Conservation (phyloP, 2,888 invertebrate genomes). For the Sepiola atlantica region DNA sequence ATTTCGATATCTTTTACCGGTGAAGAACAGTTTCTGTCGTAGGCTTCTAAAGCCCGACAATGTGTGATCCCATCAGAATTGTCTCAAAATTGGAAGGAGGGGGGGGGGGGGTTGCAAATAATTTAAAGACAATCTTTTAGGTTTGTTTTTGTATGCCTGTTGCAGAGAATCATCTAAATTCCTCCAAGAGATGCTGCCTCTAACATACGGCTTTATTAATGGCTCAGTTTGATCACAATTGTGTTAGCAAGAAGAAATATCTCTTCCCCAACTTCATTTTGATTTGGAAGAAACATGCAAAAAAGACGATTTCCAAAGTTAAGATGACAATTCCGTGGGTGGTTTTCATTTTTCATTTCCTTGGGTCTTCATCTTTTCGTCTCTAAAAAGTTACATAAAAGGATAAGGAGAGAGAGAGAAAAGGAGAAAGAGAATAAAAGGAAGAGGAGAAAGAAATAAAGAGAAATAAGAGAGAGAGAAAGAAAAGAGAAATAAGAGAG, state of each 20-base stretch:
- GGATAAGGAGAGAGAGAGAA: background rate
- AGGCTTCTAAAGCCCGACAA: background rate
- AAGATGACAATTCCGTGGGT: background rate
- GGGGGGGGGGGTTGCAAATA: background rate
- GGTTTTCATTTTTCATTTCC: background rate
- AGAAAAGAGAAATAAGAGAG: too few species aligned
- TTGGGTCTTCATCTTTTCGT: background rate
- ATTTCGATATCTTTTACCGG: background rate
- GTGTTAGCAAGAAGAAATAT: background rate
- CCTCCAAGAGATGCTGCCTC: background rate
- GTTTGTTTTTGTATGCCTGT: background rate
- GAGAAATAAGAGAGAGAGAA: background rate
- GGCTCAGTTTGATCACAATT: conserved; percentile 14
- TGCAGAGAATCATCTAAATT: background rate
- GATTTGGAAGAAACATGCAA: background rate
- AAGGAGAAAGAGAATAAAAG: background rate
- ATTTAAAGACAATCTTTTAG: background rate
- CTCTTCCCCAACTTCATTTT: background rate
- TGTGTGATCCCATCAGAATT: background rate
- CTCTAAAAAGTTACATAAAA: background rate
- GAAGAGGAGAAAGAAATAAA: background rate
- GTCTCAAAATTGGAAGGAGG: background rate
- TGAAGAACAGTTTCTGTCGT: background rate
- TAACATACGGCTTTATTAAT: background rate
- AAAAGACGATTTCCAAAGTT: background rate